Evolutionary conservation across 1,140 invertebrate genomes (phyloP), one percentile per base, ranked within the genome.

Genomic region (Cotesia chilonis): DNA sequence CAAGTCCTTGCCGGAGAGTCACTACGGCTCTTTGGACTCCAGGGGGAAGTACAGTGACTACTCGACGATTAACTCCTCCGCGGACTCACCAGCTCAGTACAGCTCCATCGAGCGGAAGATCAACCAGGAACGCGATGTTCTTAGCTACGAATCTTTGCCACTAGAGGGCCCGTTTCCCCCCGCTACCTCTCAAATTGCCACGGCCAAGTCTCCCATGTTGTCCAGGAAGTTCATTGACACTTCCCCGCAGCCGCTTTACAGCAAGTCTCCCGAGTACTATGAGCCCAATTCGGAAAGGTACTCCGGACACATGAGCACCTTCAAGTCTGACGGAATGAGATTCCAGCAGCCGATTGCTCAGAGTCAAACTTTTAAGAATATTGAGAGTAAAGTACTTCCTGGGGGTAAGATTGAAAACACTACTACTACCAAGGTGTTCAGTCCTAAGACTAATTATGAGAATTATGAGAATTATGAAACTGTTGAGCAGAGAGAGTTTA

Each of bases 401-500:
- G 81, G 79, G 7, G 82, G 79, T 0, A 80, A 77, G 28, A 76
- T 86, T 14, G 85, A 87, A 1, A 84, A 84, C 0, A 81, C 82
- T 38, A 85, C 81, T 4, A 88, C 88, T 37, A 88, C 10, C 41
- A 6, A 47, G 41, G 6, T 9, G 41, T 6, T 2, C 41, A 47
- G 41, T 6, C 10, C 41, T 47, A 47, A 10, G 41, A 9, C 41
- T 47, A 47, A 10, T 6, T 6, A 77, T 77, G 0, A 80, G 84
- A 72, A 83, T 76, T 17, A 80, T 75, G 59, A 80, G 78, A 88
- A 87, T 74, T 85, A 84, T 9, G 87, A 88, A 68, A 82, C 77
- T 7, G 78, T 82, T 1, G 84, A 85, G 66, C 83, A 88, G 57
- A 85, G 87, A 17, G 81, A 85, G 17, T 81, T 83, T 12, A 79